phyloP scores from a whole-genome alignment of 2,113 vertebrate species.

The Mesembrinibis cayennensis region DNA sequence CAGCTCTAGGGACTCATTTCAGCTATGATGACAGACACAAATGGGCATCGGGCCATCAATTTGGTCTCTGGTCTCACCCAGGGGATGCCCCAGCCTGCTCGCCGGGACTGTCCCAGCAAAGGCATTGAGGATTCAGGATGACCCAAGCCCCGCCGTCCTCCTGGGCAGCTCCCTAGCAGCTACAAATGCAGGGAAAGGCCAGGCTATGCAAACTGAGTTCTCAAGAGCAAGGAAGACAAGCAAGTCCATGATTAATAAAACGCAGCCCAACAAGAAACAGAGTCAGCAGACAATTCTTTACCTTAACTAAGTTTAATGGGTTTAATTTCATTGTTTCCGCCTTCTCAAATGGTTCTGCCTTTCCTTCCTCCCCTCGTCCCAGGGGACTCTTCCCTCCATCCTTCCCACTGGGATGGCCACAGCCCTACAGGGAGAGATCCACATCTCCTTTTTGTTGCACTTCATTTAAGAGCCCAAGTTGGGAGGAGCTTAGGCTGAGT shows the following conservation, averaged over 20 bases:
- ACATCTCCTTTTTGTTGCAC: not conserved
- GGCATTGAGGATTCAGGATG: not conserved
- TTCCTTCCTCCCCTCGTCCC: not conserved
- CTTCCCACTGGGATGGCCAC: not conserved
- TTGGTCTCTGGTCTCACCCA: not conserved
- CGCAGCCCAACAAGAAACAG: not conserved
- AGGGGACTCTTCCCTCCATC: not conserved
- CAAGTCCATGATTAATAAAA: not conserved
- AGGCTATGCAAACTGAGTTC: not conserved
- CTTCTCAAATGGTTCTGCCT: not conserved
- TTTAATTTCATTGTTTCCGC: not conserved
- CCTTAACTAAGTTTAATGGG: not conserved
- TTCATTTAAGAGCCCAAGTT: too few species aligned
- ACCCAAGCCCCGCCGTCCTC: not conserved
- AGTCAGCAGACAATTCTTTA: not conserved
- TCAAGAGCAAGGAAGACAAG: not conserved
- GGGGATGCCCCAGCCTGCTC: not conserved
- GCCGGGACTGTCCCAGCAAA: accelerated
- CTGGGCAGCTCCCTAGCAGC: too few species aligned
- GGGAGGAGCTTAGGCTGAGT: not conserved
- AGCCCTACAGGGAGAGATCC: not conserved
- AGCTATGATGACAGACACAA: not conserved
- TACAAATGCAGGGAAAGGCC: not conserved
- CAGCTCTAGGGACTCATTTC: not conserved
- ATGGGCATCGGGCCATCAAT: accelerated